Evolutionary conservation across 2,888 invertebrate genomes (phyloP), one percentile per base, ranked within the genome.

Genomic region (Leuctra nigra): DNA sequence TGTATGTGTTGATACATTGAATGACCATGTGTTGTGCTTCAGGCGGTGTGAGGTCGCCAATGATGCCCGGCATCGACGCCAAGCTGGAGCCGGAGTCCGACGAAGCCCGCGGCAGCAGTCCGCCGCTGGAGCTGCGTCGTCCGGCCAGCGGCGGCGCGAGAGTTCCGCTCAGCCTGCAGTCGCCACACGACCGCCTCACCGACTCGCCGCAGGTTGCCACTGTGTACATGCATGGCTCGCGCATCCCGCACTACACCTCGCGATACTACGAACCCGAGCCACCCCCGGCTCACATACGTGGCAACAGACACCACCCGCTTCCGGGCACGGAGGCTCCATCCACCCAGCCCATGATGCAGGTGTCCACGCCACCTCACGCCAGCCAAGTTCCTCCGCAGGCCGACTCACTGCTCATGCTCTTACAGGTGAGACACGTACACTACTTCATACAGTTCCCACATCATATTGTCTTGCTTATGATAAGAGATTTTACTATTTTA

Each of bases 331-430:
- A 59, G 38, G 59, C 60, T 7, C 55, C 59, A 9, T 23, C 58
- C 68, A 68, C 53, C 25, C 61, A 60, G 55, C 58, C 58, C 6
- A 77, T 77, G 57, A 71, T 76, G 54, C 77, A 78, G 64, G 73
- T 73, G 13, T 77, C 79, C 7, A 77, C 78, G 4, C 86, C 86
- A 66, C 83, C 86, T 64, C 85, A 86, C 72, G 85, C 85, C 59
- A 81, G 82, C 66, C 89, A 86, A 73, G 86, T 87, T 64, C 87
- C 89, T 64, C 84, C 87, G 56, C 90, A 89, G 69, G 87, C 87
- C 4, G 91, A 91, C 73, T 86, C 88, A 55, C 75, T 91, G 63
- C 80, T 89, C 63, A 88, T 86, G 77, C 72, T 92, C 54, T 76
- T 92, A 6, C 75, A 83, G 76, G 85, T 85, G 64, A 70, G 18